Evolutionary conservation across 1,140 invertebrate genomes (phyloP).

Genomic region (Bombus terrestris): DNA sequence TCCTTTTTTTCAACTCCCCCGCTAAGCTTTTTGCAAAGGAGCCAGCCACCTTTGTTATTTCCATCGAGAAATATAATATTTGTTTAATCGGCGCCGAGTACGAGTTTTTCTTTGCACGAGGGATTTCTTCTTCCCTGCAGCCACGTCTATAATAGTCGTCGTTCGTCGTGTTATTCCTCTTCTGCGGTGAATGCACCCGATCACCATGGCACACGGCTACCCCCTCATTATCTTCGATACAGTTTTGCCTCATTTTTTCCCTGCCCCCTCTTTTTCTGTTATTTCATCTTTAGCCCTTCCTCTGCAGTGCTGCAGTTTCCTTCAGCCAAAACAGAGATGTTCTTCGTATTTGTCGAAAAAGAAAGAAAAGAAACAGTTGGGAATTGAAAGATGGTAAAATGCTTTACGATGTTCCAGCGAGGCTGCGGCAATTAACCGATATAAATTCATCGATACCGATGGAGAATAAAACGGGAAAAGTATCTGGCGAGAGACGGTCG

Average conservation of each 20-base stretch:
- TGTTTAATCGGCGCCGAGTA: neutral
- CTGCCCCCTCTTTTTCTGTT: constrained; percentile 59
- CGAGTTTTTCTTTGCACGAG: neutral
- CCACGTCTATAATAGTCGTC: constrained; percentile 51
- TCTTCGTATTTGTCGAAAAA: neutral
- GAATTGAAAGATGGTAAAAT: too few species aligned
- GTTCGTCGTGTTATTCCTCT: constrained; percentile 61
- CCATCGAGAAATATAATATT: neutral
- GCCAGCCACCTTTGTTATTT: neutral
- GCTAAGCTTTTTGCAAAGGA: neutral
- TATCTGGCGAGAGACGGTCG: neutral
- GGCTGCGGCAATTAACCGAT: too few species aligned
- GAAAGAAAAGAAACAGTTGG: neutral
- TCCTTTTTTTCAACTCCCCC: neutral
- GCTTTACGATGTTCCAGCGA: too few species aligned
- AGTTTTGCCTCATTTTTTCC: constrained; percentile 70
- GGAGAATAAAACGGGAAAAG: too few species aligned
- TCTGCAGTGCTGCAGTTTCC: neutral
- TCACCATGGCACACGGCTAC: constrained; percentile 62
- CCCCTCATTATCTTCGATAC: constrained; percentile 76
- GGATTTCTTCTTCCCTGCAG: constrained; percentile 35
- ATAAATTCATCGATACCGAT: too few species aligned
- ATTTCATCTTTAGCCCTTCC: constrained; percentile 63
- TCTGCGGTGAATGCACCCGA: constrained; percentile 63
- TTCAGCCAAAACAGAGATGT: too few species aligned